phyloP scores from a whole-genome alignment of 2,888 invertebrate genomes.

The Nephrotoma flavescens region DNA sequence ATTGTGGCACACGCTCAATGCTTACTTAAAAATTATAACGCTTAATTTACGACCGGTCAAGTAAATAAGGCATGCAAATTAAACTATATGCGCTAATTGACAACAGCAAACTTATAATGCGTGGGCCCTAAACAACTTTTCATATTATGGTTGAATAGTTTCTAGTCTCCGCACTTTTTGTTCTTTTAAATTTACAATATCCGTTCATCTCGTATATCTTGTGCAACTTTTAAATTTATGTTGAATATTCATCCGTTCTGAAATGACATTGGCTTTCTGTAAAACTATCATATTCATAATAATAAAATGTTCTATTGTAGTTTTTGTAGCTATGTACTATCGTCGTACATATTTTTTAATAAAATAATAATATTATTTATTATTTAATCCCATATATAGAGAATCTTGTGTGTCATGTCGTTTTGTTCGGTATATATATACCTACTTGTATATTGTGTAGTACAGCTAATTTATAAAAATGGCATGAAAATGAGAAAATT shows the following conservation, averaged over 20 bases:
- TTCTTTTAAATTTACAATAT: background rate
- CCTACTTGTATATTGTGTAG: too few species aligned
- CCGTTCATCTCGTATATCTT: background rate
- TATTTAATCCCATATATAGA: background rate
- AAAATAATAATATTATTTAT: background rate
- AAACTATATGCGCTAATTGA: background rate
- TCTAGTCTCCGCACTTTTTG: background rate
- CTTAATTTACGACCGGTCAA: too few species aligned
- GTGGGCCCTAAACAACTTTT: background rate
- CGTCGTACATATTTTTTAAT: background rate
- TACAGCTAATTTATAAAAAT: too few species aligned
- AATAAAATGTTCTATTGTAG: background rate
- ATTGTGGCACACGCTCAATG: too few species aligned
- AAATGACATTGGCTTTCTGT: background rate
- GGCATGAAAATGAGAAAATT: background rate
- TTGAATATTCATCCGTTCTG: background rate
- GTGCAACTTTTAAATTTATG: background rate
- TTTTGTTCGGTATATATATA: background rate
- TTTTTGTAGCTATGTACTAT: background rate
- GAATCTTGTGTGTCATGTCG: background rate
- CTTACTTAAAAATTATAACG: too few species aligned
- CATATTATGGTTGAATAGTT: background rate
- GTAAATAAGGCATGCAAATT: background rate
- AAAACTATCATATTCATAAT: background rate
- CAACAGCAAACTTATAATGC: background rate